These are phyloP conservation scores for Eriocheir sinensis DNA, from an alignment of 1,140 invertebrate species.

Conservation along the genomic window DNA sequence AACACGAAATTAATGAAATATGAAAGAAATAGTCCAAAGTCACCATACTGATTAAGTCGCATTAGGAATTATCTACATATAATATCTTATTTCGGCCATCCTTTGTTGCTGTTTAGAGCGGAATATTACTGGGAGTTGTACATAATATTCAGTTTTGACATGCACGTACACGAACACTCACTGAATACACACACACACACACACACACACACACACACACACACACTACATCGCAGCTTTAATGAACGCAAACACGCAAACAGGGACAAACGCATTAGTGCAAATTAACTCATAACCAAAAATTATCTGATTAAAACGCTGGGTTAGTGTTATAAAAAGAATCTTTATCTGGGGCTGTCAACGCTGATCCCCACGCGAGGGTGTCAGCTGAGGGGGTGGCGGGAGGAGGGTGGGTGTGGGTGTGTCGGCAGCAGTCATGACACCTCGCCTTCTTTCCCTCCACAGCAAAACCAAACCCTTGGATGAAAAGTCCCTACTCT, in stretches of 20 bases:
- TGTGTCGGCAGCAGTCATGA: neutral
- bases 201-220: neutral
- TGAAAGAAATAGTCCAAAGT: no score
- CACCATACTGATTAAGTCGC: no score
- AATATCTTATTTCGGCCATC: no score
- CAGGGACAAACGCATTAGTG: slow-evolving; percentile 1
- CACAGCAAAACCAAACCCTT: slow-evolving; percentile 55
- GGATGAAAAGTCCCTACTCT: slow-evolving; percentile 66
- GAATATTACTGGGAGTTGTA: no score
- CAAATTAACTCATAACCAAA: slow-evolving; percentile 11
- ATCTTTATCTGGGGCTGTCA: neutral
- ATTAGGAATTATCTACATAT: no score
- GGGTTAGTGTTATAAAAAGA: neutral
- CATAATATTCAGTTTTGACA: no score
- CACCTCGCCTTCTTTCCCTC: neutral
- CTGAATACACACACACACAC: no score
- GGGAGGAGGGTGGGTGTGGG: no score
- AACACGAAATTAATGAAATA: no score
- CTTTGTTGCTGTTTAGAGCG: no score
- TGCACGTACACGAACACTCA: no score
- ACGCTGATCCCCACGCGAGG: neutral
- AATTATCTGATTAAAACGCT: neutral
- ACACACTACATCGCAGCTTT: neutral
- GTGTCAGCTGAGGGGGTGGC: neutral
- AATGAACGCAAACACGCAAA: neutral